Base-by-base conservation (phyloP, 2,888 invertebrate species). In the Hoplodrina blanda region DNA sequence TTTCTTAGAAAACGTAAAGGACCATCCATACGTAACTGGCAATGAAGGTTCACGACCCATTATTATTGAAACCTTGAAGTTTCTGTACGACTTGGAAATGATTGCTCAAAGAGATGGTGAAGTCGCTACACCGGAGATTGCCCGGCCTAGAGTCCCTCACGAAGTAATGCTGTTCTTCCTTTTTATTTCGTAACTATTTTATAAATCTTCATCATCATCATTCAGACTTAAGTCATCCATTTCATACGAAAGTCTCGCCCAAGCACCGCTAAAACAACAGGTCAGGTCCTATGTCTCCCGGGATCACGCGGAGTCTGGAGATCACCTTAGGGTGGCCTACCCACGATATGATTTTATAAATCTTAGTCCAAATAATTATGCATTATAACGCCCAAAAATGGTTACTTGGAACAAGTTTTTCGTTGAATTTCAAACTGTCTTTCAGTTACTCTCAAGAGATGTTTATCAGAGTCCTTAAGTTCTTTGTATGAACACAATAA, bases 71-170 rank as follows among this genome's bases (percentile, higher is more conserved):
- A 98, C 99, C 0, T 94, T 99, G 52, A 98, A 98, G 90, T 99
- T 99, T 91, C 96, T 99, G 59, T 99, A 99, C 93, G 99, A 99
- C 91, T 96, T 99, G 88, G 99, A 99, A 94, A 98, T 98, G 97
- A 98, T 98, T 76, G 89, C 97, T 96, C 96, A 96, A 87, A 95
- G 98, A 89, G 98, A 98, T 78, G 97, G 98, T 10, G 98, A 98
- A 94, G 97, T 98, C 69, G 97, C 97, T 8, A 98, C 98, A 6
- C 98, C 98, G 8, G 97, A 98, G 88, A 97, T 98, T 67, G 98
- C 98, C 0, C 96, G 98, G 76, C 98, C 98, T 0, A 95, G 99
- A 74, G 97, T 99, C 7, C 99, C 99, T 0, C 98, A 98, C 89
- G 98, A 98, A 92, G 96, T 96, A 87, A 87, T 20, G 67, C 49